Conservation (phyloP, 2,888 invertebrate genomes). For the Idaea aversata region DNA sequence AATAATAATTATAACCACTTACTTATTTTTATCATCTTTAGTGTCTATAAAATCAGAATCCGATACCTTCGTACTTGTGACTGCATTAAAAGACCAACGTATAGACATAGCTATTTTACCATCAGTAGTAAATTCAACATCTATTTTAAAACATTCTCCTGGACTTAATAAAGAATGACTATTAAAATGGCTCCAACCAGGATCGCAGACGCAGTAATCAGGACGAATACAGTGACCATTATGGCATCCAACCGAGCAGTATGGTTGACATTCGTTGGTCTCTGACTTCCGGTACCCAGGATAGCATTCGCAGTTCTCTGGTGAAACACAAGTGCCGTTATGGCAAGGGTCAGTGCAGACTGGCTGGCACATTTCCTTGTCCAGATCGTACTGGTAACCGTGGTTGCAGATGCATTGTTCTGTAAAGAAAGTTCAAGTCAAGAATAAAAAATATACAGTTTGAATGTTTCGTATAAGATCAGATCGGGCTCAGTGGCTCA, state of each 20-base stretch:
- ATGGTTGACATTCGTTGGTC: slow-evolving; percentile 35
- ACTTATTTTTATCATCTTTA: too few relatives aligned
- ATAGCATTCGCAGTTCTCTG: slow-evolving; percentile 68
- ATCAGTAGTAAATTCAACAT: too few relatives aligned
- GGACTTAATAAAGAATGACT: neutral
- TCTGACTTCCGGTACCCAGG: slow-evolving; percentile 31
- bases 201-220: slow-evolving; percentile 35
- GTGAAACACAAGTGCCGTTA: slow-evolving; percentile 71
- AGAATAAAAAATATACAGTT: too few relatives aligned
- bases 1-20: too few relatives aligned
- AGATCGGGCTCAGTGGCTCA: too few relatives aligned
- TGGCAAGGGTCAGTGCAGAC: slow-evolving; percentile 60
- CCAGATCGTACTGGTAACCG: slow-evolving; percentile 29
- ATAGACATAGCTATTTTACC: too few relatives aligned
- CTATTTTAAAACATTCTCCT: neutral
- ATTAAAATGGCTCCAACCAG: neutral
- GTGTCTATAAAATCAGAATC: too few relatives aligned
- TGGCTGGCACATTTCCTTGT: slow-evolving; percentile 32
- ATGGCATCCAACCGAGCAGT: slow-evolving; percentile 37
- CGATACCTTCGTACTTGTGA: too few relatives aligned
- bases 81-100: too few relatives aligned
- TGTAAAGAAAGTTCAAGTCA: slow-evolving; percentile 20
- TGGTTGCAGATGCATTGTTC: slow-evolving; percentile 28
- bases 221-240: slow-evolving; percentile 37
- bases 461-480: too few relatives aligned